Base-by-base conservation (phyloP, 2,113 vertebrate species). In the Carollia perspicillata region DNA sequence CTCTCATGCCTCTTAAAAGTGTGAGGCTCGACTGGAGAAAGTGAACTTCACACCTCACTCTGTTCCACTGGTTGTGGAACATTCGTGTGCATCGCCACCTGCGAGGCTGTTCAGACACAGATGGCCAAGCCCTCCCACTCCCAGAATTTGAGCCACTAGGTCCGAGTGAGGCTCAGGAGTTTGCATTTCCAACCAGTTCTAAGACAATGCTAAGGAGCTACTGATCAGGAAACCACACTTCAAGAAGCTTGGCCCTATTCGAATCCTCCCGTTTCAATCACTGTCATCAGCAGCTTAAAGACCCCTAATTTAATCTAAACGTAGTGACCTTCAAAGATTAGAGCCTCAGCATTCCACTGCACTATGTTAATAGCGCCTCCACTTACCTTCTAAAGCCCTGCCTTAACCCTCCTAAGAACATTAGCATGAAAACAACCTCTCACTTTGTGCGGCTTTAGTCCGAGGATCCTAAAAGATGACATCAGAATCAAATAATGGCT, bases 401-500 rank as follows among this genome's bases (percentile, higher is more conserved):
- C 17, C 53, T 96, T 89, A 90, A 84, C 68, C 68, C 91, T 26
- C 4, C 37, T 79, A 85, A 53, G 23, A 35, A 44, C 78, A 88
- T 20, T 33, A 93, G 53, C 23, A 94, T 11, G 20, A 89, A 93
- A 79, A 93, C 26, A 30, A 81, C 37, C 49, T 53, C 26, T 78
- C 11, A 33, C 47, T 85, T 58, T 69, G 63, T 95, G 83, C 16
- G 51, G 28, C 5, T 33, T 87, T 37, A 86, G 33, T 74, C 71
- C 88, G 37, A 22, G 40, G 79, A 84, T 81, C 71, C 35, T 74
- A 92, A 96, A 85, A 88, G 33, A 89, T 68, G 47, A 81, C 66
- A 80, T 74, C 79, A 96, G 47, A 13, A 95, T 81, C 65, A 96
- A 94, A 95, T 51, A 95, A 86, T 51, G 86, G 84, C 63, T 93